These are phyloP conservation scores for Pandion haliaetus DNA, from an alignment of 2,113 vertebrate species.

Conservation along the genomic window DNA sequence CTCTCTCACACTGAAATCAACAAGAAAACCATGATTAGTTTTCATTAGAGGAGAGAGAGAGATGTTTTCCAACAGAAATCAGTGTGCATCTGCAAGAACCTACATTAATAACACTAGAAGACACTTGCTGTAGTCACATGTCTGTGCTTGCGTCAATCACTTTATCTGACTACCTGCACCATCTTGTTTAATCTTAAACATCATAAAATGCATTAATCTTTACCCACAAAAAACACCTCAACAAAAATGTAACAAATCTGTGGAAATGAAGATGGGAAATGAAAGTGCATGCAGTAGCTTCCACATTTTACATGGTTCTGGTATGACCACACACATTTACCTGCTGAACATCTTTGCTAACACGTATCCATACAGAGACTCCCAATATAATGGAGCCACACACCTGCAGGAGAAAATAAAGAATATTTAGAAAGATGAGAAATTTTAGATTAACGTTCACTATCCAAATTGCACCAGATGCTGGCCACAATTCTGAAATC, in stretches of 20 bases:
- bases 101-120: not conserved
- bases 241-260: not conserved
- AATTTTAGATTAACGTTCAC: not conserved
- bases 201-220: not conserved
- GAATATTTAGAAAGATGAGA: not conserved
- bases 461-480: not conserved
- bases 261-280: not conserved
- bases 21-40: not conserved
- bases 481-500: constrained; percentile 4
- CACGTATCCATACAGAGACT: constrained; percentile 82
- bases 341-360: constrained; percentile 52
- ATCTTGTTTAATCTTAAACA: not conserved
- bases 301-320: not conserved
- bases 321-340: constrained; percentile 48
- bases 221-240: not conserved
- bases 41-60: not conserved
- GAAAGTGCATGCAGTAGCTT: not conserved
- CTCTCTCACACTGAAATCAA: not conserved
- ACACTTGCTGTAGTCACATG: not conserved
- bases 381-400: constrained; percentile 83
- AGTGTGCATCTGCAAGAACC: not conserved
- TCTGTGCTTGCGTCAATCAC: not conserved
- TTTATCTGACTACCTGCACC: not conserved
- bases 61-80: not conserved
- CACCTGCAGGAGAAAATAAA: constrained; percentile 67